phyloP scores from a whole-genome alignment of 2,113 vertebrate species.

The Sebastes fasciatus region DNA sequence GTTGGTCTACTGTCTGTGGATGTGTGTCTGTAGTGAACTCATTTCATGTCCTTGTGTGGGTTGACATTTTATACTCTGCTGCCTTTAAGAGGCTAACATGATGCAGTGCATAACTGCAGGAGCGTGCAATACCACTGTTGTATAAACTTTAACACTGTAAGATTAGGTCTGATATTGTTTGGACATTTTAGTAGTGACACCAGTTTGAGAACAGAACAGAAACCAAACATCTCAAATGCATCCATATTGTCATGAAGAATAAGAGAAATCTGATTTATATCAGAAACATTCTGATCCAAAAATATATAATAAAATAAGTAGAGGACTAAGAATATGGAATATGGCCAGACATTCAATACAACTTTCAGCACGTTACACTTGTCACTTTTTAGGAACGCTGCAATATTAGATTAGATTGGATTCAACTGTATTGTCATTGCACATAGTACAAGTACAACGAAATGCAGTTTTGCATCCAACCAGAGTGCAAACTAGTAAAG shows the following conservation, averaged over 20 bases:
- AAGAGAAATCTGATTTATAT: not conserved
- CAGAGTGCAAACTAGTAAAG: too few relatives aligned
- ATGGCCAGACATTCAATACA: not conserved
- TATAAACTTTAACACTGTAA: too few relatives aligned
- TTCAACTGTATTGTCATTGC: too few relatives aligned
- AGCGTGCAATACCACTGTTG: too few relatives aligned
- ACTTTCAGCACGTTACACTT: not conserved
- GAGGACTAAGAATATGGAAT: too few relatives aligned
- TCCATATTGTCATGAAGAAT: too few relatives aligned
- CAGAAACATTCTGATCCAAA: too few relatives aligned
- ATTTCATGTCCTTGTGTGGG: not conserved
- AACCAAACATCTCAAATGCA: not conserved
- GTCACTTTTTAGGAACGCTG: not conserved
- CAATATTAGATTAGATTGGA: not conserved
- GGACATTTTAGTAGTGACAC: too few relatives aligned
- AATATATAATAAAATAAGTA: not conserved
- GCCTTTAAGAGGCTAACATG: not conserved
- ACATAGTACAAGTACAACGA: too few relatives aligned
- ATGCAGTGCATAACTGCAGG: not conserved
- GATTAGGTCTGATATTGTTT: too few relatives aligned
- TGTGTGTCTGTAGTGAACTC: not conserved
- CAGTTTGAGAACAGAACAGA: too few relatives aligned
- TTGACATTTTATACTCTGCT: slow-evolving; percentile 7
- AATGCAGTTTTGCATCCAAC: too few relatives aligned
- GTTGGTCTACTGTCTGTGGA: slow-evolving; percentile 38